Base-by-base conservation (phyloP, 1,140 invertebrate species). In the Nilaparvata lugens region DNA sequence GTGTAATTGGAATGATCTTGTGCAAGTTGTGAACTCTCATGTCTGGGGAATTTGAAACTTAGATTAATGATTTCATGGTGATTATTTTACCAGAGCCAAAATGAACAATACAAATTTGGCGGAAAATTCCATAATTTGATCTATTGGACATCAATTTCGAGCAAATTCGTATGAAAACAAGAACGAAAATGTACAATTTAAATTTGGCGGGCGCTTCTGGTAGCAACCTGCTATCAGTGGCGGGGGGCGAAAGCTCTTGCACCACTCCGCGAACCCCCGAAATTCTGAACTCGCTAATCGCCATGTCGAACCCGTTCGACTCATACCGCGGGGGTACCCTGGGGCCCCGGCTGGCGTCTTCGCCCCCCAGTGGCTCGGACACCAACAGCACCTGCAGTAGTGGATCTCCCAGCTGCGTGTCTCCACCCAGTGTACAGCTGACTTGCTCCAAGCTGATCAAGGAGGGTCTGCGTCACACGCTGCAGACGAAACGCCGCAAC, bases 381-480 rank as follows among this genome's bases (percentile, higher is more conserved):
- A 61, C 52, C 31, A 43, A 40, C 56, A 43, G 25, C 42, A 24
- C 21, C 42, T 23, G 52, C 60, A 61, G 53, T 19, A 48, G 57
- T 21, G 40, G 51, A 43, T 52, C 56, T 9, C 42, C 61, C 19
- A 24, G 43, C 24, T 55, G 40, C 35, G 38, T 79, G 65, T 66
- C 65, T 2, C 83, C 81, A 53, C 83, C 82, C 42, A 85, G 83
- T 64, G 78, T 88, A 25, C 85, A 89, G 69, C 84, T 90, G 75
- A 93, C 88, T 48, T 87, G 90, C 70, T 91, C 91, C 67, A 88
- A 91, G 72, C 81, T 95, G 60, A 95, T 96, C 74, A 95, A 95
- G 78, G 92, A 86, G 73, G 82, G 82, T 66, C 79, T 96, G 66
- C 95, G 94, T 76, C 76, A 92, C 64, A 91, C 90, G 63, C 87